Percentiles rank a stretch among this genome's conserved stretches.
phyloP scores from a whole-genome alignment of 2,797 vertebrate genomes.

The Falco columbarius region DNA sequence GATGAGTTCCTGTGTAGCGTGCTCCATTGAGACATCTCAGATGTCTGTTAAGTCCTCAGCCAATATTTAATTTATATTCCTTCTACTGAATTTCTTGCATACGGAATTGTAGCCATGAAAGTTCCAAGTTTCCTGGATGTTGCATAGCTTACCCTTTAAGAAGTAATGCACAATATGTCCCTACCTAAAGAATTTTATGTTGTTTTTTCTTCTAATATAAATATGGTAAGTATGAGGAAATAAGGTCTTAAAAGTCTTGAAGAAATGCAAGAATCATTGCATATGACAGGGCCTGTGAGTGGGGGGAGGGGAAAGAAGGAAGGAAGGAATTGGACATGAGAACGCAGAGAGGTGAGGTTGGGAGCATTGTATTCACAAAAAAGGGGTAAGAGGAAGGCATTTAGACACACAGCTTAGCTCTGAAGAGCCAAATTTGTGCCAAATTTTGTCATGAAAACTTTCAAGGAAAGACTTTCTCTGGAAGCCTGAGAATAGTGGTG shows the following conservation, averaged over 20 bases:
- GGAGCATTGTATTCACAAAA: neutral
- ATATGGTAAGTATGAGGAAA: neutral
- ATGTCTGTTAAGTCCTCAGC: neutral
- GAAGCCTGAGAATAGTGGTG: neutral
- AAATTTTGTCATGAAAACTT: neutral
- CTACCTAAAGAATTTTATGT: neutral
- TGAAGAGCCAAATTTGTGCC: neutral
- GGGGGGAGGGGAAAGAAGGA: neutral
- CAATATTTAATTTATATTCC: neutral
- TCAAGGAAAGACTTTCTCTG: neutral
- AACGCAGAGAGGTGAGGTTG: neutral
- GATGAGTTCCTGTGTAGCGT: neutral
- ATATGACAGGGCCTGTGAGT: neutral
- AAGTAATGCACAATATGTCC: neutral
- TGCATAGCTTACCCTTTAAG: fast-evolving
- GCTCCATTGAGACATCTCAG: neutral
- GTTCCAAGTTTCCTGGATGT: neutral
- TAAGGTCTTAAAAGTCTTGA: neutral
- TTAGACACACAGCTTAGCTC: neutral
- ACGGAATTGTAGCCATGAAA: neutral
- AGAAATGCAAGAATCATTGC: neutral
- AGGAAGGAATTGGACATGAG: neutral
- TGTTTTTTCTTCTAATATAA: neutral
- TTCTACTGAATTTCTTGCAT: neutral
- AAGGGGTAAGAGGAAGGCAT: neutral